Evolutionary conservation across 2,797 vertebrate species (phyloP), one percentile per base, ranked within the genome.

Genomic region (Gastrophryne carolinensis): DNA sequence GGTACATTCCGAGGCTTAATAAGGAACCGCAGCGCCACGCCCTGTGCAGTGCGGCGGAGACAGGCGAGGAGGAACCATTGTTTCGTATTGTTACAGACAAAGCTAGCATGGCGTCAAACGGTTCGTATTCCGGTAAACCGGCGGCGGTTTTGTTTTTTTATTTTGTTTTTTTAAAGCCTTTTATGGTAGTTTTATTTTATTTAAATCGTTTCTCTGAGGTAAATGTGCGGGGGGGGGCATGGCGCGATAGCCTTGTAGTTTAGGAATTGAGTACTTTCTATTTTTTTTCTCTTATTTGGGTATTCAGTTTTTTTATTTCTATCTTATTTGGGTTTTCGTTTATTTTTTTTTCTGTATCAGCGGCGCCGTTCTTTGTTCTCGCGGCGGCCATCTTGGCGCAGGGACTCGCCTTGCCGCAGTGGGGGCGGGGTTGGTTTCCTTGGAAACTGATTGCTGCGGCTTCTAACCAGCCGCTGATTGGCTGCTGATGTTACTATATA

Each of bases 71-170:
- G 15, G 11, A 6, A 0, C 30, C 1, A 32, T 15, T 29, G 54
- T 26, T 10, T 4, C 19, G 17, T 1, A 30, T 32, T 27, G 30
- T n/a, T 30, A 19, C 6, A 26, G 37, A 21, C 8, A 23, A 23
- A 10, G n/a, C 4, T 3, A 62, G 1, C 34, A 76, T 76, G 73
- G 73, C 73, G 2, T 24, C 73, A 3, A 76, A 76, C 73, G 73
- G 73, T 76, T 54, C 8, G 15, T 29, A 24, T 11, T 12, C 17
- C 5, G 26, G 29, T 54, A 0, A 12, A 15, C 9, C 3, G 1
- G n/a, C n/a, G n/a, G n/a, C n/a, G n/a, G n/a, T n/a, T n/a, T n/a
- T n/a, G n/a, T n/a, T n/a, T n/a, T n/a, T n/a, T n/a, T n/a, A n/a
- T n/a, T n/a, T n/a, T n/a, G n/a, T n/a, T n/a, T n/a, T 54, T 12